Evolutionary conservation across 2,888 invertebrate species (phyloP).

Genomic region (Lamellibrachia columna): DNA sequence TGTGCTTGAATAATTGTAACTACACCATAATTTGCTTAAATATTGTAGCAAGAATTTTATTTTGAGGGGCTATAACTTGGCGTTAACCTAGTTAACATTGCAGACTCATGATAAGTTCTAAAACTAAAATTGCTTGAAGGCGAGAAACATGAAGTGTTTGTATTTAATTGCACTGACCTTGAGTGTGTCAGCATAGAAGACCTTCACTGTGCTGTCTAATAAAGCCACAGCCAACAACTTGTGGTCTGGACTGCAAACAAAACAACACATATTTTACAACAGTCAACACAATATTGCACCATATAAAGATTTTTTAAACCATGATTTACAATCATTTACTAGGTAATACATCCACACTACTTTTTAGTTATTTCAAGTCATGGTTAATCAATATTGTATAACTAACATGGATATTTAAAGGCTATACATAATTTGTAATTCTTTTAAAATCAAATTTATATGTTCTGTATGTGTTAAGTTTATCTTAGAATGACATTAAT

Average conservation of each 20-base stretch:
- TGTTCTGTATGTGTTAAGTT: not conserved
- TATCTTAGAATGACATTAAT: not conserved
- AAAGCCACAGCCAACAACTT: conserved; percentile 89
- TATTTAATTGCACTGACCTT: conserved; percentile 73
- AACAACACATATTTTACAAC: not conserved
- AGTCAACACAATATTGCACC: too few relatives aligned
- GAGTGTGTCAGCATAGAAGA: conserved; percentile 92
- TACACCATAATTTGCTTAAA: too few relatives aligned
- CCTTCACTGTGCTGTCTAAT: conserved; percentile 91
- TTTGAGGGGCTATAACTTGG: too few relatives aligned
- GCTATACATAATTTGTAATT: too few relatives aligned
- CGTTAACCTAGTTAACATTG: too few relatives aligned
- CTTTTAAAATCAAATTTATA: not conserved
- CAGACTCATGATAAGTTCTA: not conserved
- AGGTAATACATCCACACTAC: not conserved
- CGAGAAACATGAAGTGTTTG: not conserved
- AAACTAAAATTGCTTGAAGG: not conserved
- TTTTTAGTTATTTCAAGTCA: not conserved
- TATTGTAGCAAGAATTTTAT: too few relatives aligned
- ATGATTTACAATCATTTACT: not conserved
- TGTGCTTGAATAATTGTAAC: too few relatives aligned
- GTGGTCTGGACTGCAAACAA: conserved; percentile 70
- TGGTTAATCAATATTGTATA: not conserved
- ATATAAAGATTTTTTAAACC: not conserved
- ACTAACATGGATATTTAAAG: not conserved